phyloP scores from a whole-genome alignment of 1,140 invertebrate genomes.

The Papilio glaucus region DNA sequence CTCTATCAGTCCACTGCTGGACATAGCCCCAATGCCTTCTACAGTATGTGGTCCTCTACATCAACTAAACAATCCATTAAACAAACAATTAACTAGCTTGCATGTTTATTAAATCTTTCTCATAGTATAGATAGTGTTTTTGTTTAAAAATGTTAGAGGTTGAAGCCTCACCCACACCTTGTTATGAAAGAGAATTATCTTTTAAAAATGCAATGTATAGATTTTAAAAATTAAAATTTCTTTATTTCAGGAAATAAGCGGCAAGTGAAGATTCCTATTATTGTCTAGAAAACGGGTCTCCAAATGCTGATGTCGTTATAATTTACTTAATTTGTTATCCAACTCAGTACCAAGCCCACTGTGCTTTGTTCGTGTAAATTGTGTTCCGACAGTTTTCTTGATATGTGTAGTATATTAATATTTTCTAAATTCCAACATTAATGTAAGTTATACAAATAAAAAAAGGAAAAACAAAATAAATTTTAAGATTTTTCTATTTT shows the following conservation, averaged over 20 bases:
- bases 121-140: no score
- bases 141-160: no score
- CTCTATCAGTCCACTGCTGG: background rate
- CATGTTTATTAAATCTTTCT: no score
- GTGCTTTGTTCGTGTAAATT: slow-evolving; percentile 69
- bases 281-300: slow-evolving; percentile 51
- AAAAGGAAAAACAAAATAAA: slow-evolving; percentile 67
- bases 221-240: slow-evolving; percentile 32
- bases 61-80: background rate
- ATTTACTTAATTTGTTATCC: slow-evolving; percentile 48
- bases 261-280: slow-evolving; percentile 41
- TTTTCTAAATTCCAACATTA: slow-evolving; percentile 59
- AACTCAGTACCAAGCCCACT: slow-evolving; percentile 54
- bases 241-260: slow-evolving; percentile 74
- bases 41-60: no score
- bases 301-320: slow-evolving; percentile 45
- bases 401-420: slow-evolving; percentile 71
- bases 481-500: slow-evolving; percentile 70
- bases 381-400: slow-evolving; percentile 65
- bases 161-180: no score
- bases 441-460: slow-evolving; percentile 73
- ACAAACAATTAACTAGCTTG: no score
- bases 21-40: no score
- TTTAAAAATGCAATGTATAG: no score
- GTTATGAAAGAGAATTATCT: no score